Conservation (phyloP, 92 coral and sea anemone species). For the Montipora capitata region DNA sequence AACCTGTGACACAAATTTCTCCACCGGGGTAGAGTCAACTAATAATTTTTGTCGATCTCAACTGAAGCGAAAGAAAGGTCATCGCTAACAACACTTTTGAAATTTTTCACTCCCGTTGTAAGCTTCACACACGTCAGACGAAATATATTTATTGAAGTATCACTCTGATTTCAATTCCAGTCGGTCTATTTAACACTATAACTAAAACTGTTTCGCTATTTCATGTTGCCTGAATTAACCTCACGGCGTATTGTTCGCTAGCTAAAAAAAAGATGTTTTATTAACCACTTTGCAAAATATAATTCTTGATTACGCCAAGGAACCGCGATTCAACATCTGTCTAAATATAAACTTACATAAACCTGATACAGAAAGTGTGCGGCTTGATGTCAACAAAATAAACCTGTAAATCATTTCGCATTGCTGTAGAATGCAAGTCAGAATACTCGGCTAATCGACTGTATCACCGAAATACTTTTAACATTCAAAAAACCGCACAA, state of each 20-base stretch:
- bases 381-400: constrained; percentile 9
- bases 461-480: background rate
- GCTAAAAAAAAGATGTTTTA: too few species aligned
- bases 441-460: too few species aligned
- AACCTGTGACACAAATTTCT: background rate
- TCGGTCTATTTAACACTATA: background rate
- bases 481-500: background rate
- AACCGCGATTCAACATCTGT: background rate
- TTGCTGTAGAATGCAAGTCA: constrained; percentile 9
- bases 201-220: too few species aligned
- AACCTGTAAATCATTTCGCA: too few species aligned
- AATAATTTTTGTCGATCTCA: background rate
- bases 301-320: constrained; percentile 5
- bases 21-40: background rate
- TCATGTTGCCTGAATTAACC: too few species aligned
- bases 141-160: background rate
- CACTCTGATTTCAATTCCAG: constrained; percentile 8
- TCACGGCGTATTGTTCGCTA: too few species aligned
- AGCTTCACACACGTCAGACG: too few species aligned
- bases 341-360: constrained; percentile 3
- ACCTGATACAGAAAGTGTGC: background rate
- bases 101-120: background rate
- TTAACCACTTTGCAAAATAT: too few species aligned
- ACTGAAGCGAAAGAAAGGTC: background rate
- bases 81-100: constrained; percentile 5